Percentiles rank a stretch among this genome's conserved stretches.
phyloP scores from a whole-genome alignment of 2,888 invertebrate genomes.

The Nomada flava region DNA sequence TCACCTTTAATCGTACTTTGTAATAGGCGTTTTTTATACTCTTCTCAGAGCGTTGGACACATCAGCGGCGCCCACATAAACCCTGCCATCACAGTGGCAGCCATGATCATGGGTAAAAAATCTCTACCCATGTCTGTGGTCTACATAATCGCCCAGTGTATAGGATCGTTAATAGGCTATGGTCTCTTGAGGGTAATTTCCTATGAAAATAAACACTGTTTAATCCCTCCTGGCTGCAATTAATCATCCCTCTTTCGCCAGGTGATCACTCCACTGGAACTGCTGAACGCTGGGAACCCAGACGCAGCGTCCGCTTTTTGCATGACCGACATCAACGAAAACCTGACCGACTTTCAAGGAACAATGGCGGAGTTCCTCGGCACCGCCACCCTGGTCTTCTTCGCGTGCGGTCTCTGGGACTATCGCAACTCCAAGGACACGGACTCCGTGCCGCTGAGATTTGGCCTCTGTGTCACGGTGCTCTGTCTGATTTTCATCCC shows the following conservation, averaged over 20 bases:
- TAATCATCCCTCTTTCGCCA: slow-evolving; percentile 49
- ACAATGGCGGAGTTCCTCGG: slow-evolving; percentile 88
- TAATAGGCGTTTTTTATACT: not conserved
- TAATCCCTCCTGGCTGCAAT: not conserved
- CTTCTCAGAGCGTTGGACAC: slow-evolving; percentile 89
- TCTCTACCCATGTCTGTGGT: slow-evolving; percentile 86
- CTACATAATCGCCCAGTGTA: slow-evolving; percentile 88
- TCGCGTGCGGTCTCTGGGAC: slow-evolving; percentile 90
- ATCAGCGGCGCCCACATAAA: slow-evolving; percentile 92
- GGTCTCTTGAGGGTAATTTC: slow-evolving; percentile 87
- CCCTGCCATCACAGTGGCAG: slow-evolving; percentile 90
- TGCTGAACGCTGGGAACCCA: slow-evolving; percentile 55
- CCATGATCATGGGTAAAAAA: slow-evolving; percentile 87
- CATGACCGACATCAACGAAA: slow-evolving; percentile 66
- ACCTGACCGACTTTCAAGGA: slow-evolving; percentile 84
- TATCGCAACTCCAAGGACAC: slow-evolving; percentile 87
- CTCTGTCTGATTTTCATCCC: slow-evolving; percentile 89
- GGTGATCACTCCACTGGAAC: slow-evolving; percentile 78
- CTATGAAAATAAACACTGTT: not conserved
- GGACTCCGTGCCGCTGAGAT: slow-evolving; percentile 87
- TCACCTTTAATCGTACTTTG: not conserved
- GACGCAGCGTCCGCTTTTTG: slow-evolving; percentile 63
- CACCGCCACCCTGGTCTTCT: slow-evolving; percentile 87
- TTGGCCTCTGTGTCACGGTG: slow-evolving; percentile 88
- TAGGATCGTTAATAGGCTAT: slow-evolving; percentile 89